Conservation (phyloP, 2,113 vertebrate species). For the Aegypius monachus region DNA sequence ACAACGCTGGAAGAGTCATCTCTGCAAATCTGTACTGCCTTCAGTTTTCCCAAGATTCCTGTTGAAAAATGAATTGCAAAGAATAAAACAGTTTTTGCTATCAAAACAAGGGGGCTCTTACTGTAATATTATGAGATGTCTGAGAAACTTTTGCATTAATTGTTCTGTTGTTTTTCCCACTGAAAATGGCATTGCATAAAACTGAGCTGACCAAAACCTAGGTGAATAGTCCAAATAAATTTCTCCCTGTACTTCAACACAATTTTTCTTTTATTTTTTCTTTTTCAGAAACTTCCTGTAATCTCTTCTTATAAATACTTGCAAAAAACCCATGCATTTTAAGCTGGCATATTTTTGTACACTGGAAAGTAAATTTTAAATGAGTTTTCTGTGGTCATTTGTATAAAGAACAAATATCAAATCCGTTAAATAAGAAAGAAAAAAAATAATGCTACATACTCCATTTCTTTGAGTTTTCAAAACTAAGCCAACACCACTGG, state of each 20-base stretch:
- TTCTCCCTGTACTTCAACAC: neutral
- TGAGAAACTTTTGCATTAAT: neutral
- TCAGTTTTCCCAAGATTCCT: neutral
- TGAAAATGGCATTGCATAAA: neutral
- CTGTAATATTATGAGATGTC: neutral
- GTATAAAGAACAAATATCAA: neutral
- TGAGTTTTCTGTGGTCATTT: neutral
- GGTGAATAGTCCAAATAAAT: neutral
- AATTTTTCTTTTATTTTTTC: neutral
- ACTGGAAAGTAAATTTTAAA: neutral
- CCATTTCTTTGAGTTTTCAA: neutral
- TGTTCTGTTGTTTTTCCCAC: neutral
- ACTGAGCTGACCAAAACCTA: neutral
- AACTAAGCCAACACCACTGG: neutral
- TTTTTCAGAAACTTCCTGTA: neutral
- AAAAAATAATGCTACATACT: rapidly evolving
- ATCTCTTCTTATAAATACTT: neutral
- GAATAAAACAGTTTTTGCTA: neutral
- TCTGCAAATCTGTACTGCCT: neutral
- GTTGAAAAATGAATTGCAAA: neutral
- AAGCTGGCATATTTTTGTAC: neutral
- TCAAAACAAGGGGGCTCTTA: neutral
- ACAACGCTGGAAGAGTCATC: neutral
- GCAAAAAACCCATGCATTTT: neutral
- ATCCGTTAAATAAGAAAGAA: neutral